Evolutionary conservation across 1,140 invertebrate species (phyloP).

Genomic region (Ips typographus): DNA sequence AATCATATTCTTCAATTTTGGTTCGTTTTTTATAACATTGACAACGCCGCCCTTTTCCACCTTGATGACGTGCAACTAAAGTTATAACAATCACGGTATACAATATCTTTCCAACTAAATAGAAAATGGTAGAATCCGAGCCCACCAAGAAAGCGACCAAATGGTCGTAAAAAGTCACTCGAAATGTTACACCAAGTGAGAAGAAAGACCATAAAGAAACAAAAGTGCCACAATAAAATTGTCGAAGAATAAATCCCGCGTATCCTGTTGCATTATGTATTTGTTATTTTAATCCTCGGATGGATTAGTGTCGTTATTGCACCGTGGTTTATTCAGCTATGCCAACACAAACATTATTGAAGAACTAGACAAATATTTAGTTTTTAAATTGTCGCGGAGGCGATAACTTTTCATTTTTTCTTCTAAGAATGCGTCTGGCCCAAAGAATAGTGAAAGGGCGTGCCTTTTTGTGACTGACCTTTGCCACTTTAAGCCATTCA

Average conservation of each 20-base stretch:
- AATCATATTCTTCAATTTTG: no score
- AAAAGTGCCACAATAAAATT: constrained; percentile 21
- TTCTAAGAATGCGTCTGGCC: no score
- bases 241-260: constrained; percentile 17
- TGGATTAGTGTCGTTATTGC: constrained; percentile 27
- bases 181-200: not conserved
- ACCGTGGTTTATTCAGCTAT: constrained; percentile 28
- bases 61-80: no score
- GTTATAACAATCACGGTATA: no score
- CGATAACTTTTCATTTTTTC: constrained; percentile 27
- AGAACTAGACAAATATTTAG: constrained; percentile 27
- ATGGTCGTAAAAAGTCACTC: constrained; percentile 6
- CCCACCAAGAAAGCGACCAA: no score
- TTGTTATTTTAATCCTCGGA: constrained; percentile 30
- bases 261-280: constrained; percentile 28
- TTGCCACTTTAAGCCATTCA: no score
- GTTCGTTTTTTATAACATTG: no score
- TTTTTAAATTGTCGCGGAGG: constrained; percentile 27
- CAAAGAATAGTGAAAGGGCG: no score
- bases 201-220: constrained; percentile 15
- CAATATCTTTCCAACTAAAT: no score
- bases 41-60: no score
- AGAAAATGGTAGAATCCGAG: no score
- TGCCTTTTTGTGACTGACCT: no score
- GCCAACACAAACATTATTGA: constrained; percentile 30